Evolutionary conservation across 1,140 invertebrate genomes (phyloP).

Genomic region (Cotesia glomerata): DNA sequence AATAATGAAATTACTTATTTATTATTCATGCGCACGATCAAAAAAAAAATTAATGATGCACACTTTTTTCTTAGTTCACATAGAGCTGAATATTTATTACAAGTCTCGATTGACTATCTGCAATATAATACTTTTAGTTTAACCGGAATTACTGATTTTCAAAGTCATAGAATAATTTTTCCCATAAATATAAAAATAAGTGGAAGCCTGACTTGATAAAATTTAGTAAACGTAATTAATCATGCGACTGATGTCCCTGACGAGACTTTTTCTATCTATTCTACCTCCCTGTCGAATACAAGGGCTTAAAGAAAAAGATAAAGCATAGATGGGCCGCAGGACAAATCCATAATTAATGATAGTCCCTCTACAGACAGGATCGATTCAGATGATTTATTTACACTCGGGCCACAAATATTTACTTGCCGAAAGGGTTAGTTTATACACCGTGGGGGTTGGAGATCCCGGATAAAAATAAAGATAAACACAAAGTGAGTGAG

Average conservation of each 20-base stretch:
- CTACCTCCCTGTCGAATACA: neutral
- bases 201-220: neutral
- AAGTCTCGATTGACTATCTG: no score
- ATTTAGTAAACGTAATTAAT: conserved; percentile 22
- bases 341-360: conserved; percentile 28
- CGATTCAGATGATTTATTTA: conserved; percentile 50
- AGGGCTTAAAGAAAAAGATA: neutral
- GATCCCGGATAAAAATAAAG: neutral
- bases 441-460: conserved; percentile 15
- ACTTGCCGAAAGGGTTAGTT: conserved; percentile 32
- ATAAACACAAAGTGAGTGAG: neutral
- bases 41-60: no score
- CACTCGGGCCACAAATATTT: conserved; percentile 49
- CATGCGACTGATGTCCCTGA: conserved; percentile 25
- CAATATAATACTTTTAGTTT: no score
- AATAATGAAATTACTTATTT: no score
- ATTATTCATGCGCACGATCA: no score
- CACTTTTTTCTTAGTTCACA: no score
- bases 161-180: no score
- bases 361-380: conserved; percentile 10
- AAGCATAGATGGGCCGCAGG: neutral
- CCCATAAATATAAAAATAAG: no score
- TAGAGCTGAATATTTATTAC: no score
- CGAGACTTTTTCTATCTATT: conserved; percentile 7
- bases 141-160: no score